Conservation (phyloP, 2,888 invertebrate genomes). For the Muschampia plurimacula region DNA sequence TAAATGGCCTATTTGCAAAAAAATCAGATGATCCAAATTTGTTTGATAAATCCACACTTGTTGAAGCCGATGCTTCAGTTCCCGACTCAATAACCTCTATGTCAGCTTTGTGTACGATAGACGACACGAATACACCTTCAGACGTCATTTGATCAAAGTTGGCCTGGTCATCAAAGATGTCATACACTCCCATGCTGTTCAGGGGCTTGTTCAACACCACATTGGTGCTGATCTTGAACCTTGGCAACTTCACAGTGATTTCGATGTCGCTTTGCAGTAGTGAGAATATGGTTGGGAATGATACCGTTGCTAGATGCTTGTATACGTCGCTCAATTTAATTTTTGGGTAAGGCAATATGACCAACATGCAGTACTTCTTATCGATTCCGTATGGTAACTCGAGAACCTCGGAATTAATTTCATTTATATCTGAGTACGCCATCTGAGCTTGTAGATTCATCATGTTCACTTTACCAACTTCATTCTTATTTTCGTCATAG, state of each 20-base stretch:
- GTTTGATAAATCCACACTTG: conserved; percentile 78
- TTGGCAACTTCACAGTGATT: conserved; percentile 87
- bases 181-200: conserved; percentile 87
- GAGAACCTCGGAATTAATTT: conserved; percentile 85
- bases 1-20: conserved; percentile 88
- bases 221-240: conserved; percentile 87
- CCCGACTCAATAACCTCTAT: conserved; percentile 92
- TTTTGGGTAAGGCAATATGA: conserved; percentile 60
- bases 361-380: conserved; percentile 86
- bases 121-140: conserved; percentile 85
- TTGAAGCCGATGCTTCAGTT: conserved; percentile 88
- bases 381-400: conserved; percentile 89
- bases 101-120: conserved; percentile 89
- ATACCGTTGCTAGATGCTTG: conserved; percentile 73
- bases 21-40: conserved; percentile 87
- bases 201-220: conserved; percentile 85
- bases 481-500: conserved; percentile 83
- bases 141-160: conserved; percentile 84
- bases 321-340: conserved; percentile 69
- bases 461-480: conserved; percentile 88
- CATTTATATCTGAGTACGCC: conserved; percentile 83
- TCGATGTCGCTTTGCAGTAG: conserved; percentile 75
- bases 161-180: conserved; percentile 86
- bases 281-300: conserved; percentile 81
- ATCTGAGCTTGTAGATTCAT: conserved; percentile 88